Conservation (phyloP, 2,888 invertebrate species). For the Xestia rhomboidea region DNA sequence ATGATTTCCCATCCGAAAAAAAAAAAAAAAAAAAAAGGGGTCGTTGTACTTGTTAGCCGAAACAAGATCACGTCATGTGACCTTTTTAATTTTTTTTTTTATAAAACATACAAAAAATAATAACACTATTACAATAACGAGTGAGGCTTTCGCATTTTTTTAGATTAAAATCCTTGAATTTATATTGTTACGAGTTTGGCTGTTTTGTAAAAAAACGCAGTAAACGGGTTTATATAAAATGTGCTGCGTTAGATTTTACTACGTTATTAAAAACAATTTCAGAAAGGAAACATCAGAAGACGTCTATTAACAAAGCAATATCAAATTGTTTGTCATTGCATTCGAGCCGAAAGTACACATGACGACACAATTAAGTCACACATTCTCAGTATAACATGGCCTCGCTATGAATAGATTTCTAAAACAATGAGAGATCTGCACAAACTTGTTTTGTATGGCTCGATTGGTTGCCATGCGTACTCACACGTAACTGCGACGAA, state of each 20-base stretch:
- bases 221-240: not conserved
- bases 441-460: too few species aligned
- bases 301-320: not conserved
- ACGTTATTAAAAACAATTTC: not conserved
- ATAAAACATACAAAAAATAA: not conserved
- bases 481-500: not conserved
- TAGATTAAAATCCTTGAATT: not conserved
- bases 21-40: too few species aligned
- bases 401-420: too few species aligned
- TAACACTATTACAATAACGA: not conserved
- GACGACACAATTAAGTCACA: too few species aligned
- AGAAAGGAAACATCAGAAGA: not conserved
- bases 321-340: not conserved
- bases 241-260: not conserved
- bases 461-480: not conserved
- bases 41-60: constrained; percentile 2
- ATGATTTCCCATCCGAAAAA: too few species aligned
- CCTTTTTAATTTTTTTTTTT: not conserved
- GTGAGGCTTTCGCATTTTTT: not conserved
- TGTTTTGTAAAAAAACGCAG: not conserved
- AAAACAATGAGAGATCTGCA: too few species aligned
- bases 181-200: not conserved
- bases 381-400: too few species aligned
- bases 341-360: not conserved
- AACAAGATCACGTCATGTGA: constrained; percentile 20